Conservation (phyloP, 2,113 vertebrate genomes). For the Hemiscyllium ocellatum region DNA sequence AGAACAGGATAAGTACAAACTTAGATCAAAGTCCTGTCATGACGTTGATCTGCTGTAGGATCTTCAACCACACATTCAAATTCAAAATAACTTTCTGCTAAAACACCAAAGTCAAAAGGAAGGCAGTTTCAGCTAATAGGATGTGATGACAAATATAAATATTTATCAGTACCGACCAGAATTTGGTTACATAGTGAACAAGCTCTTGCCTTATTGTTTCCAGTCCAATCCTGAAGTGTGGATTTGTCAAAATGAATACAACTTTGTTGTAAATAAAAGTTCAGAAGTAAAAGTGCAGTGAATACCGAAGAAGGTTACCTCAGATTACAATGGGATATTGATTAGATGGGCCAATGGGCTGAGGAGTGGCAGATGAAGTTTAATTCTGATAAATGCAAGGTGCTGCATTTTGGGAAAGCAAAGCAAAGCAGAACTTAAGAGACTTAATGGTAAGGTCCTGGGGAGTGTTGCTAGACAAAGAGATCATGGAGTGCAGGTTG, state of each 20-base stretch:
- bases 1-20: background rate
- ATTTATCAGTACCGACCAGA: background rate
- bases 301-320: too few species aligned
- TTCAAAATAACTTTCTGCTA: background rate
- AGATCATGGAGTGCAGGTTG: too few species aligned
- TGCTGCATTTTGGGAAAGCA: too few species aligned
- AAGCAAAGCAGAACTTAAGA: too few species aligned
- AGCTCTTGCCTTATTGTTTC: background rate
- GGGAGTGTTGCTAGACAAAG: too few species aligned
- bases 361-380: too few species aligned
- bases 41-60: background rate
- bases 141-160: background rate
- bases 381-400: too few species aligned
- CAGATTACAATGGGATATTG: too few species aligned
- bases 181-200: background rate
- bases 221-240: background rate
- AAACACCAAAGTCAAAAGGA: background rate
- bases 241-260: background rate
- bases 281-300: background rate
- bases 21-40: background rate
- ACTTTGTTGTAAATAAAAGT: background rate
- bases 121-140: background rate
- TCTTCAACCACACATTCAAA: background rate
- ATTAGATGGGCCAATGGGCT: too few species aligned
- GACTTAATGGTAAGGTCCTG: too few species aligned